Conservation (phyloP, 2,113 vertebrate species). For the Oreochromis spilurus region DNA sequence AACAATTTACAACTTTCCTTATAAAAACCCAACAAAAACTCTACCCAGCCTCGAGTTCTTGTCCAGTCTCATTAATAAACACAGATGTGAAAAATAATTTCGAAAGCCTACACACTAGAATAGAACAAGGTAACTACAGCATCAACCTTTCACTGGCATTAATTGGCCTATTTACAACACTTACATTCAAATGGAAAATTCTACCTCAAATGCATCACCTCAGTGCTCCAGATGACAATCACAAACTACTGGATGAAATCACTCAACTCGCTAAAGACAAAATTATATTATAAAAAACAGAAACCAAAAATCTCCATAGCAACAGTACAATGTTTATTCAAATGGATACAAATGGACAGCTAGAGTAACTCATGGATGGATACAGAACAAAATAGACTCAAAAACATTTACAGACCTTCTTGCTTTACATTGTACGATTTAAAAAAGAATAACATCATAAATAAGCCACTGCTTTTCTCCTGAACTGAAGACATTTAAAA, state of each 20-base stretch:
- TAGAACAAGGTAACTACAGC: background rate
- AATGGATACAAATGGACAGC: background rate
- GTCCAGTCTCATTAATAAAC: background rate
- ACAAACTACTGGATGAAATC: background rate
- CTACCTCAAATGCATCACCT: background rate
- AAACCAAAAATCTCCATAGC: background rate
- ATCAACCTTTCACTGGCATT: background rate
- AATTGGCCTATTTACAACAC: background rate
- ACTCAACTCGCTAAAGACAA: background rate
- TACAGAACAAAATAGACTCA: background rate
- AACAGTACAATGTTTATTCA: background rate
- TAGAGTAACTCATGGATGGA: background rate
- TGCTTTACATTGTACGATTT: background rate
- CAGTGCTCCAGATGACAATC: background rate
- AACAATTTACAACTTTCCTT: fast-evolving
- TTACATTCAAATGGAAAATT: background rate
- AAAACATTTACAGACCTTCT: background rate
- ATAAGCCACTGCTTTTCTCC: background rate
- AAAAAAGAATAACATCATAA: background rate
- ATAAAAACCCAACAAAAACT: background rate
- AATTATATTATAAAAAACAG: background rate
- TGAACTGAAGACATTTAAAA: background rate
- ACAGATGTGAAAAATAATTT: background rate
- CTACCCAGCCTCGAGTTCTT: background rate
- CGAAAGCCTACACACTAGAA: background rate